Percentiles rank a stretch among this genome's conserved stretches.
These are phyloP conservation scores for Nipponia nippon DNA, from an alignment of 2,113 vertebrate species.

Conservation along the genomic window DNA sequence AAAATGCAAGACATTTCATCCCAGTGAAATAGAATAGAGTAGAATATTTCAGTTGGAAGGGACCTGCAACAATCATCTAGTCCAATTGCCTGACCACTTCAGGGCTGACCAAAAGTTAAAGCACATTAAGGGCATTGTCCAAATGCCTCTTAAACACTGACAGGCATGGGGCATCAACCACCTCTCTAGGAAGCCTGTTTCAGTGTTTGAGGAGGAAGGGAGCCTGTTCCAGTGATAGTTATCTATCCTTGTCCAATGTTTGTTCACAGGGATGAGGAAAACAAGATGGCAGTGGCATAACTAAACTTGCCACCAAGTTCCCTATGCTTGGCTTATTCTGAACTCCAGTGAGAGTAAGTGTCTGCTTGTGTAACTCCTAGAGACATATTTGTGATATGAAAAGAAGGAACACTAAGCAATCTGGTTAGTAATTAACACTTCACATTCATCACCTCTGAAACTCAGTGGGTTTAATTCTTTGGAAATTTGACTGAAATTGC, in stretches of 20 bases:
- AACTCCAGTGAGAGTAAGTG: not conserved
- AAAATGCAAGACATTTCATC: not conserved
- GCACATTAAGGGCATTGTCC: not conserved
- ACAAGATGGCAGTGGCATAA: not conserved
- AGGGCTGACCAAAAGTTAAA: not conserved
- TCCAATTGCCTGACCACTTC: not conserved
- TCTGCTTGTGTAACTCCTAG: not conserved
- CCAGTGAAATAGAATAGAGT: not conserved
- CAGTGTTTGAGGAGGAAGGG: not conserved
- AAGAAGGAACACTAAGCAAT: not conserved
- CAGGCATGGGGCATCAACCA: not conserved
- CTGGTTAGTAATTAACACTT: not conserved
- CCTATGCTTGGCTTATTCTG: not conserved
- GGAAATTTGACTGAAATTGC: not conserved
- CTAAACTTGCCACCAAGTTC: not conserved
- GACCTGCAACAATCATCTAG: not conserved
- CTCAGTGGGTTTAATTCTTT: not conserved
- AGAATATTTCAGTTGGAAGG: not conserved
- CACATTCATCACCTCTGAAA: not conserved
- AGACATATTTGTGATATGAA: accelerated
- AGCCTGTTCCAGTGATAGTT: not conserved
- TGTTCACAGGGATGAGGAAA: not conserved
- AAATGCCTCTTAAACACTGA: not conserved
- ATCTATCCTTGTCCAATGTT: not conserved
- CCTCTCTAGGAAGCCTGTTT: not conserved